Evolutionary conservation across 92 coral and sea anemone species (phyloP).

Genomic region (Montipora capitata): DNA sequence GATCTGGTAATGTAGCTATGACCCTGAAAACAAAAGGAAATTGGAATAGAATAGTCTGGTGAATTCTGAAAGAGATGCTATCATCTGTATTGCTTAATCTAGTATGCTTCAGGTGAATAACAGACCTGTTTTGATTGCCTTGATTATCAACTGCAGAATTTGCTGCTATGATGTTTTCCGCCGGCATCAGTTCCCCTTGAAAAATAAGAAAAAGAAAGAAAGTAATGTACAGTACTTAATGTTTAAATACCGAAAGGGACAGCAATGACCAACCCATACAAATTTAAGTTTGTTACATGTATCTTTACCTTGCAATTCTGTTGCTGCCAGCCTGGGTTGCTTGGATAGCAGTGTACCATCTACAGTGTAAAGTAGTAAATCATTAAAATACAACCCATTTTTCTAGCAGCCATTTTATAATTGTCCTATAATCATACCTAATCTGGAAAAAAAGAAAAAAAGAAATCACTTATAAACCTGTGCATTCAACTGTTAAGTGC

Average conservation of each 20-base stretch:
- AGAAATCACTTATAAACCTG: background rate
- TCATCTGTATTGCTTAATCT: background rate
- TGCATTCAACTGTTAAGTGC: background rate
- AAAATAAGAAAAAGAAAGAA: background rate
- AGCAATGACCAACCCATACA: no score
- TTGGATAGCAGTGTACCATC: background rate
- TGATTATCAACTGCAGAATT: conserved; percentile 2
- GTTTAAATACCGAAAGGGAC: no score
- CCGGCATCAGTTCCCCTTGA: background rate
- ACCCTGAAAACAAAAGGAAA: conserved; percentile 38
- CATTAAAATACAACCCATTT: no score
- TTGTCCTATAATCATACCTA: background rate
- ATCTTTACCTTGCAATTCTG: background rate
- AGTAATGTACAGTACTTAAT: no score
- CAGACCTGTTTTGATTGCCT: conserved; percentile 5
- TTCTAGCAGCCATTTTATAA: background rate
- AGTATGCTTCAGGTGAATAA: background rate
- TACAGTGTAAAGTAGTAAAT: background rate
- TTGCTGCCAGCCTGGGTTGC: background rate
- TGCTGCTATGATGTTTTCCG: background rate
- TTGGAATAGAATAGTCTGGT: no score
- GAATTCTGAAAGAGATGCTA: no score
- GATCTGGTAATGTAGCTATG: conserved; percentile 43
- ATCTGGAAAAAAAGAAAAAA: background rate
- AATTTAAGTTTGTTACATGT: no score